Base-by-base conservation (phyloP, 2,888 invertebrate genomes). In the Pollenia griseotomentosa region DNA sequence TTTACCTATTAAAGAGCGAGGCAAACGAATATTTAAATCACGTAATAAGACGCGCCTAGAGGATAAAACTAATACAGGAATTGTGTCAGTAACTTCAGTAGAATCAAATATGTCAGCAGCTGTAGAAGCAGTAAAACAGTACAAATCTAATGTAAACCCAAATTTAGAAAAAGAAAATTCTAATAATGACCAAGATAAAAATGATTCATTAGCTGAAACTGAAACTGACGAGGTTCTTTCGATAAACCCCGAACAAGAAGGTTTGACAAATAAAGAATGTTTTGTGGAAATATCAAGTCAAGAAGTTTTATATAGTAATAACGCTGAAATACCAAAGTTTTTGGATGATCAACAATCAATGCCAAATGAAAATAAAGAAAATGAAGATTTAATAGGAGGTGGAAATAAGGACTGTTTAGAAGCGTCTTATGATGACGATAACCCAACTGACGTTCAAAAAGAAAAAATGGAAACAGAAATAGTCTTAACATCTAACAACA, bases 1-100 rank as follows among this genome's bases (percentile, higher is more conserved):
- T 23, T 87, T 93, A 63, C 93, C 93, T n/a, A 92, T 92, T 3
- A 93, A 93, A 88, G 93, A 93, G 84, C 91, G 93, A 0, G 93
- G 93, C 5, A 93, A 93, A 83, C 90, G 93, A 61, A 92, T 93
- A 53, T 93, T 93, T 46, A 93, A 93, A 80, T 93, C 93, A 0
- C 91, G 93, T 70, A 93, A 93, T 88, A 91, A 91, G 53, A 90
- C 91, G 0, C 86, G 89, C 6, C 61, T 86, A 14, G 91, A 90
- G n/a, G 86, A 86, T 12, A 55, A 85, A 53, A 53, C 82, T 42
- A 88, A 78, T 40, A 82, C 80, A 11, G 86, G 86, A 71, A 16
- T 53, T 12, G 5, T 57, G 2, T 6, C 57, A n/a, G 7, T 40
- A 12, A 11, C 66, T 11, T 23, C 65, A 3, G 59, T 40, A 16